Percentiles rank a stretch among this genome's conserved stretches.
Conservation (phyloP, 2,797 vertebrate species). For the Bovichtus diacanthus region DNA sequence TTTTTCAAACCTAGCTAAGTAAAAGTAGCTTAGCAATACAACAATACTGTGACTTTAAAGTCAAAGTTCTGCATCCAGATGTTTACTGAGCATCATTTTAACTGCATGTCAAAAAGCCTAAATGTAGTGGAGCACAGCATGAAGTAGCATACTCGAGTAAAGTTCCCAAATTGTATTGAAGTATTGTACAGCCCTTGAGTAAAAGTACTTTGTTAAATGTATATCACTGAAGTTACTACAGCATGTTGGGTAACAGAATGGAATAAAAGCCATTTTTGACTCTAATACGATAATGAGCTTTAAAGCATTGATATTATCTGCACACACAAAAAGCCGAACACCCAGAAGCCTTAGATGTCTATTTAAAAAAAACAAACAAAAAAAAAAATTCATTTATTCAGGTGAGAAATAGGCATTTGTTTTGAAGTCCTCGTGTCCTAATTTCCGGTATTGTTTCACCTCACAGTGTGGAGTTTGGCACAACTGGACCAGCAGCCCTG, state of each 20-base stretch:
- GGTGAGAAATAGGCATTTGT: conserved; percentile 20
- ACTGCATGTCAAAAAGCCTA: background rate
- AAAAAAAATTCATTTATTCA: background rate
- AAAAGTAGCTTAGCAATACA: too few species aligned
- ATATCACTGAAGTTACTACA: too few species aligned
- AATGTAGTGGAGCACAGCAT: too few species aligned
- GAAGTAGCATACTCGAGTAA: background rate
- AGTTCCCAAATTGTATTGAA: background rate
- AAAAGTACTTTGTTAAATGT: too few species aligned
- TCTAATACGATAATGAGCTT: background rate
- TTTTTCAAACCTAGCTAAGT: too few species aligned
- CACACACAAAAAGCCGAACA: background rate
- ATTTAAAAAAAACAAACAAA: background rate
- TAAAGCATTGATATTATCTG: background rate
- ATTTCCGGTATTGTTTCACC: conserved; percentile 40
- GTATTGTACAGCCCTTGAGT: too few species aligned
- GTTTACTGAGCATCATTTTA: background rate
- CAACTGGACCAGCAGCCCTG: conserved; percentile 45
- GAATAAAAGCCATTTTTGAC: background rate
- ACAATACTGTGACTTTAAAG: too few species aligned
- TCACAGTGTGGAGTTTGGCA: conserved; percentile 28
- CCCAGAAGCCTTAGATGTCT: background rate
- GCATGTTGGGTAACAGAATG: background rate
- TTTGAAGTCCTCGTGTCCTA: conserved; percentile 34
- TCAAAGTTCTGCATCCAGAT: background rate